Conservation (phyloP, 2,113 vertebrate genomes). For the Cyanoderma ruficeps region DNA sequence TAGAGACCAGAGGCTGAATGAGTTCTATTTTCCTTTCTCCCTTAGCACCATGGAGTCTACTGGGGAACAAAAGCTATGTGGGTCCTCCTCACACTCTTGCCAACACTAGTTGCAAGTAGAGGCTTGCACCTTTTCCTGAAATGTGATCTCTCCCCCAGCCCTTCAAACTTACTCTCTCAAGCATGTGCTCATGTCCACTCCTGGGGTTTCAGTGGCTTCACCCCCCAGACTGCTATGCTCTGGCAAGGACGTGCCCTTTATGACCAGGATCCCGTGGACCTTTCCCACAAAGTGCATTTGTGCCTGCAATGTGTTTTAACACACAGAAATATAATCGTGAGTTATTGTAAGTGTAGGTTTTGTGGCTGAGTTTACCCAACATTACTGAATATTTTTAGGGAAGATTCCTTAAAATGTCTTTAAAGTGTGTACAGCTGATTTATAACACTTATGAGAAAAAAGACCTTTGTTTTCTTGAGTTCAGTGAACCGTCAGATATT, state of each 20-base stretch:
- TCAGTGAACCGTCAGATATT: not conserved
- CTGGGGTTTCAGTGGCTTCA: not conserved
- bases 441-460: not conserved
- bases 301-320: not conserved
- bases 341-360: not conserved
- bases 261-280: not conserved
- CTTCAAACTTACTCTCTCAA: not conserved
- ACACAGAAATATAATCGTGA: not conserved
- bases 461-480: not conserved
- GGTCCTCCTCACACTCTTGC: not conserved
- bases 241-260: not conserved
- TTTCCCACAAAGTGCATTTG: not conserved
- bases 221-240: accelerated
- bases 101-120: not conserved
- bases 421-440: not conserved
- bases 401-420: not conserved
- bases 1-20: not conserved
- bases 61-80: not conserved
- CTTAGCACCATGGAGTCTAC: not conserved
- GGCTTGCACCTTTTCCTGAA: not conserved
- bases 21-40: not conserved
- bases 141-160: not conserved
- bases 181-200: not conserved
- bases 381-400: not conserved
- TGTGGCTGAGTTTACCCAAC: not conserved